phyloP scores from a whole-genome alignment of 92 coral and sea anemone genomes.

The Epizoanthus ramosus region DNA sequence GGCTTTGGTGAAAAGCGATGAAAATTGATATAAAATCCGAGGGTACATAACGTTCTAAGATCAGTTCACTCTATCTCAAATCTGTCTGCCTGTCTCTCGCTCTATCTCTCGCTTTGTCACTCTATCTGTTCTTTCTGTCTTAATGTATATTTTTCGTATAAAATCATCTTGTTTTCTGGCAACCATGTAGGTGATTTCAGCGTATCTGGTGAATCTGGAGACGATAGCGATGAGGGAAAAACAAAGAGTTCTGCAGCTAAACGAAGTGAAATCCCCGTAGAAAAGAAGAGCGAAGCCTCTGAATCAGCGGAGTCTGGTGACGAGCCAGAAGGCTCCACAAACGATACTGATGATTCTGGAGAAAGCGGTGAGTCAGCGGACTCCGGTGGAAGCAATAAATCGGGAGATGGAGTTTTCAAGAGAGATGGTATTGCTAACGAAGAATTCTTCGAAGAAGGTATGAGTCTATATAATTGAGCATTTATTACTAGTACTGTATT shows the following conservation, averaged over 20 bases:
- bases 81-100: too few relatives aligned
- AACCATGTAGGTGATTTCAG: conserved; percentile 12
- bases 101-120: too few relatives aligned
- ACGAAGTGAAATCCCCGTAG: conserved; percentile 58
- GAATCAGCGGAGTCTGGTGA: conserved; percentile 47
- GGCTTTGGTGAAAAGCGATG: too few relatives aligned
- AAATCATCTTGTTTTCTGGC: too few relatives aligned
- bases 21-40: too few relatives aligned
- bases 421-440: neutral
- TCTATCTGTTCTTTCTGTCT: too few relatives aligned
- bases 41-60: too few relatives aligned
- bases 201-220: conserved; percentile 45
- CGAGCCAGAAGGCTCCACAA: conserved; percentile 28
- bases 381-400: conserved; percentile 42
- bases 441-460: too few relatives aligned
- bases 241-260: conserved; percentile 42
- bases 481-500: too few relatives aligned
- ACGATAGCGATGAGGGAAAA: conserved; percentile 50
- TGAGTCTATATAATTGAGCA: too few relatives aligned
- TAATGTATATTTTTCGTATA: too few relatives aligned
- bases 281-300: conserved; percentile 8
- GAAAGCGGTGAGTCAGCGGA: conserved; percentile 51
- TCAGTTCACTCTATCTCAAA: too few relatives aligned
- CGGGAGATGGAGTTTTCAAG: conserved; percentile 35
- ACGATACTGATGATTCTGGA: conserved; percentile 43